Percentiles rank a stretch among this genome's conserved stretches.
These are phyloP conservation scores for Agrochola litura DNA, from an alignment of 2,888 invertebrate genomes.

Conservation along the genomic window DNA sequence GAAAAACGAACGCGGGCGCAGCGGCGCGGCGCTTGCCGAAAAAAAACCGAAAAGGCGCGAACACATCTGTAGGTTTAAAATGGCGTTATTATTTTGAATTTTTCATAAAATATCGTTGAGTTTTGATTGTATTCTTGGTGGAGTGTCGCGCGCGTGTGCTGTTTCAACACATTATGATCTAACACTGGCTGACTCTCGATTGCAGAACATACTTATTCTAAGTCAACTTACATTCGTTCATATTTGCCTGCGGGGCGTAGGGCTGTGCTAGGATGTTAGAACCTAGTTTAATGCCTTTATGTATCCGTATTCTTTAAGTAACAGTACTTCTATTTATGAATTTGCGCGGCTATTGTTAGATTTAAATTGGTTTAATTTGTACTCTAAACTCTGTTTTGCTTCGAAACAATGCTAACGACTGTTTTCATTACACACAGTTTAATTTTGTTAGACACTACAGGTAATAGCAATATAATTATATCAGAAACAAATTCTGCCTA, in stretches of 20 bases:
- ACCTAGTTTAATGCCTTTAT: constrained; percentile 66
- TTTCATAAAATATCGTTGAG: constrained; percentile 67
- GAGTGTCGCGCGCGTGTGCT: constrained; percentile 87
- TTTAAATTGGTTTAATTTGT: constrained; percentile 38
- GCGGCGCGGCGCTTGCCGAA: constrained; percentile 57
- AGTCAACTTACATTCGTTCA: constrained; percentile 91
- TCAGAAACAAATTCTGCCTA: neutral
- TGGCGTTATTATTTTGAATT: constrained; percentile 64
- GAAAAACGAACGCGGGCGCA: constrained; percentile 64
- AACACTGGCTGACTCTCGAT: constrained; percentile 90
- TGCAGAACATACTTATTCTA: constrained; percentile 91
- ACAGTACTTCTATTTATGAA: constrained; percentile 54
- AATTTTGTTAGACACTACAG: neutral
- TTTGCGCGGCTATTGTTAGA: constrained; percentile 23
- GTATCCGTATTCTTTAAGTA: constrained; percentile 60
- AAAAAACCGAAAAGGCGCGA: constrained; percentile 70
- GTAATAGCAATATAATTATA: neutral
- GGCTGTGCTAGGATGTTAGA: constrained; percentile 85
- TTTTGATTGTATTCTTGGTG: constrained; percentile 84
- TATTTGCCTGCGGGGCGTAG: constrained; percentile 90
- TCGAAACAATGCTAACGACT: neutral
- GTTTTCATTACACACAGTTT: neutral
- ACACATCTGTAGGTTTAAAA: constrained; percentile 65
- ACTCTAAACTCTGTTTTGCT: neutral
- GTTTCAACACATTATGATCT: constrained; percentile 91